Conservation (phyloP, 1,140 invertebrate genomes). For the Meloidogyne hapla region DNA sequence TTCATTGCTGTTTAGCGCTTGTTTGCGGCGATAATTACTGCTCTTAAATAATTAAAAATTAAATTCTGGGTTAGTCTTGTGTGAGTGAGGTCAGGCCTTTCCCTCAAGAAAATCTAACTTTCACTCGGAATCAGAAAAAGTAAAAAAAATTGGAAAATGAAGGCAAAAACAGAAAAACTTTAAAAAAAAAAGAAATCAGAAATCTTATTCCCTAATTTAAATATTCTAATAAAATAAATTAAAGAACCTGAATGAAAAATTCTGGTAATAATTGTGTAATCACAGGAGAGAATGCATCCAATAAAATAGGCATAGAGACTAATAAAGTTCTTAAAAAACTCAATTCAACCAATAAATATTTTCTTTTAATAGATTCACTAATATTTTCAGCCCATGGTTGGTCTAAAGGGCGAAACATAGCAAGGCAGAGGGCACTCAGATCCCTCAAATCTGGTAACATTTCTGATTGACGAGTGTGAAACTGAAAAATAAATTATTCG, state of each 20-base stretch:
- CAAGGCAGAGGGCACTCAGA: slow-evolving; percentile 11
- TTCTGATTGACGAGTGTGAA: slow-evolving; percentile 16
- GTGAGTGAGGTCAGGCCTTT: background rate
- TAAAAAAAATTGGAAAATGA: no score
- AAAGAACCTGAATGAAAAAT: slow-evolving; percentile 25
- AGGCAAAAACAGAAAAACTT: no score
- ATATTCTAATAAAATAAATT: background rate
- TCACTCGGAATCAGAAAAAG: no score
- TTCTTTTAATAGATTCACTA: background rate
- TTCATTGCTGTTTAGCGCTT: background rate
- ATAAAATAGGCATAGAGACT: slow-evolving; percentile 11
- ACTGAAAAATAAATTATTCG: background rate
- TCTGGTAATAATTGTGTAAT: slow-evolving; percentile 20
- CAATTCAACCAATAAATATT: slow-evolving; percentile 22
- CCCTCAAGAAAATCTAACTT: no score
- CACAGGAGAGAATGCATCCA: background rate
- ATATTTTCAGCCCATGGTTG: background rate
- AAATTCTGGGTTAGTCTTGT: background rate
- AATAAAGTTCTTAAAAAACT: slow-evolving; percentile 4
- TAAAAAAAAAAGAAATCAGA: no score
- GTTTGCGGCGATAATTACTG: slow-evolving; percentile 2
- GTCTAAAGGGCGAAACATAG: slow-evolving; percentile 12
- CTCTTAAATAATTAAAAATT: background rate
- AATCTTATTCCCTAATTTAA: no score
- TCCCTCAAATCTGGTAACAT: background rate